Base-by-base conservation (phyloP, 92 coral and sea anemone genomes). In the Palythoa grandiflora region DNA sequence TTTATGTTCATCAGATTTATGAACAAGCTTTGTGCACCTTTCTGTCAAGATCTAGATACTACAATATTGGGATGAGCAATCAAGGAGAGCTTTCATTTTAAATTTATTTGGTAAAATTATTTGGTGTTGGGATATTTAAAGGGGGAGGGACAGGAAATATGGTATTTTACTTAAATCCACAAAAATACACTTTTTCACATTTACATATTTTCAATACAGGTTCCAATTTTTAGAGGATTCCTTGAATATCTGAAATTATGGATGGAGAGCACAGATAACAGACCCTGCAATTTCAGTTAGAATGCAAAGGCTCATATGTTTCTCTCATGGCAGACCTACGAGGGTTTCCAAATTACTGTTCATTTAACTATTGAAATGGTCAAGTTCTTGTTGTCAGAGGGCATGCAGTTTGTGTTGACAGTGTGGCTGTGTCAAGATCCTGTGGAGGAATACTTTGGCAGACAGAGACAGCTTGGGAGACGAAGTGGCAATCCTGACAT, bases 121-220 rank as follows among this genome's bases (percentile, higher is more conserved):
- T 66, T 66, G 72, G 72, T 66, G 17, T 66, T n/a, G 72, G 72
- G 19, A 66, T 66, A 2, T 66, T 66, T 66, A 14, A 65, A 6
- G 71, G 72, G 72, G 72, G 72, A 17, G 2, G 72, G 21, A 17
- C 72, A 66, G 72, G 72, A 66, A 66, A 1, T 2, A 66, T 66
- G 72, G 6, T 66, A 17, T 66, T 21, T 66, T 66, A 66, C 72
- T 66, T 66, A 66, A 66, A 66, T 66, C 72, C 13, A 66, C 72
- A 66, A 66, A 66, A 66, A 66, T 66, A 66, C 72, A 66, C 72
- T 66, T 66, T 66, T 66, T 66, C 13, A 66, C 72, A 66, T 66
- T 2, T 66, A 66, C 13, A 0, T 16, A 66, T 2, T 66, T 66
- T 66, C 8, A 66, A n/a, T n/a, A n/a, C 19, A 66, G 72, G 72